Conservation (phyloP, 2,113 vertebrate genomes). For the Toxostoma redivivum region DNA sequence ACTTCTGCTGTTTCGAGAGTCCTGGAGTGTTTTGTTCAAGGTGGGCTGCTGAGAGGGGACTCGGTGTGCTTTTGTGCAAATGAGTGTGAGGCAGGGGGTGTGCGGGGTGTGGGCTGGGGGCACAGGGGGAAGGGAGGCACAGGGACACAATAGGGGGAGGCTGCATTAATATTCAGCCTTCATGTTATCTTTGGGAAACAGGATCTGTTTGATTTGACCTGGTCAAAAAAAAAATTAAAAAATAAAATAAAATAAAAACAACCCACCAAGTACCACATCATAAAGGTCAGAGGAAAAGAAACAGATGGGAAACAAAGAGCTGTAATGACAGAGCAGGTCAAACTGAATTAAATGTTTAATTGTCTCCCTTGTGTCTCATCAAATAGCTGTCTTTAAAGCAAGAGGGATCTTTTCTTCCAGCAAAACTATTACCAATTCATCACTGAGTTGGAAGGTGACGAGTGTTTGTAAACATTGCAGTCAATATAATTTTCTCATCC, state of each 20-base stretch:
- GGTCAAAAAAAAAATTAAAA: neutral
- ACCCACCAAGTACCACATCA: neutral
- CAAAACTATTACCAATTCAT: constrained; percentile 47
- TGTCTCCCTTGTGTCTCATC: constrained; percentile 49
- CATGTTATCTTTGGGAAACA: constrained; percentile 46
- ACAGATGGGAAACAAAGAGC: constrained; percentile 39
- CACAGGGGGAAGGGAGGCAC: neutral
- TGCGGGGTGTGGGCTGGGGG: neutral
- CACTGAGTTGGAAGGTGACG: neutral
- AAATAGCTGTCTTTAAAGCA: constrained; percentile 37
- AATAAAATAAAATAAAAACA: neutral
- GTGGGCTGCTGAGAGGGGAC: constrained; percentile 67
- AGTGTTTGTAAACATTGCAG: constrained; percentile 55
- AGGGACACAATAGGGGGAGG: neutral
- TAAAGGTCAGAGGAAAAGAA: constrained; percentile 41
- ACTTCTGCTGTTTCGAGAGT: constrained; percentile 66
- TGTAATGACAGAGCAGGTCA: constrained; percentile 50
- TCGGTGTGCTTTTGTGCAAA: constrained; percentile 52
- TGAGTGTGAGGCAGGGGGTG: constrained; percentile 1
- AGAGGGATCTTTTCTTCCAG: constrained; percentile 35
- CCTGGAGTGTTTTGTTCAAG: constrained; percentile 69
- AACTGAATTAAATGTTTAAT: constrained; percentile 60
- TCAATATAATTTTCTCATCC: constrained; percentile 18
- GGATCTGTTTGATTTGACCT: constrained; percentile 32
- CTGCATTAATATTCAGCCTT: neutral